Conservation (phyloP, 2,888 invertebrate genomes). For the Amiota mariae region DNA sequence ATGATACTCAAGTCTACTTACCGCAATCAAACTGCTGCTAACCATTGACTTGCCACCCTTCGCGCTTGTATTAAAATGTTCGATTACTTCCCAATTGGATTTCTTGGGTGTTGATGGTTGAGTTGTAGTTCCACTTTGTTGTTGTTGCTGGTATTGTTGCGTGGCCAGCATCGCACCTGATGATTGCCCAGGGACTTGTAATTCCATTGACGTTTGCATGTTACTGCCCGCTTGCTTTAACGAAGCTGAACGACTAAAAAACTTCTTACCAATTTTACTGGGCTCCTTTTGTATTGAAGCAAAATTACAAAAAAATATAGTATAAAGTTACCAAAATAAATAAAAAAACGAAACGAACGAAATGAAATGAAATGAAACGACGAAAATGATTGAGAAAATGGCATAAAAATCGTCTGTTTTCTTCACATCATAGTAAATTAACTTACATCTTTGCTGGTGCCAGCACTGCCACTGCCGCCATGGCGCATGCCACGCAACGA, state of each 20-base stretch:
- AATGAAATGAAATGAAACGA: not conserved
- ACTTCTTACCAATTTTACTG: conserved; percentile 59
- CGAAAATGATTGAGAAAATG: not conserved
- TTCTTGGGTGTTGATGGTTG: conserved; percentile 81
- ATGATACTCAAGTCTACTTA: conserved; percentile 68
- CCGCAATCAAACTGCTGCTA: conserved; percentile 79
- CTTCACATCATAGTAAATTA: conserved; percentile 29
- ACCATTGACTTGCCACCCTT: conserved; percentile 78
- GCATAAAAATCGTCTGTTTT: conserved; percentile 11
- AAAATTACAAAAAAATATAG: not conserved
- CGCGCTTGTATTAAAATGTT: conserved; percentile 83
- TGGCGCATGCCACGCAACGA: conserved; percentile 83
- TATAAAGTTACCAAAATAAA: not conserved
- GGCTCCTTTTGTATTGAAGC: conserved; percentile 44
- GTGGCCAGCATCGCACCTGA: conserved; percentile 35
- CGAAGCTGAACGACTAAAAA: conserved; percentile 77
- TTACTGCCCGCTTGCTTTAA: conserved; percentile 74
- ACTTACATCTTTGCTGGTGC: conserved; percentile 67
- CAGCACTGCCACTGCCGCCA: conserved; percentile 50
- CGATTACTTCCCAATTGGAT: conserved; percentile 93
- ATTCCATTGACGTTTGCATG: conserved; percentile 68
- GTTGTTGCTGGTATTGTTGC: conserved; percentile 45
- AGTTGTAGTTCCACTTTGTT: conserved; percentile 69
- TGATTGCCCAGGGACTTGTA: conserved; percentile 64
- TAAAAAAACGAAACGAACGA: not conserved